A percentile compares a stretch with the other conserved stretches of the same genome.
Evolutionary conservation across 2,797 vertebrate genomes (phyloP).

Genomic region (Acridotheres tristis): DNA sequence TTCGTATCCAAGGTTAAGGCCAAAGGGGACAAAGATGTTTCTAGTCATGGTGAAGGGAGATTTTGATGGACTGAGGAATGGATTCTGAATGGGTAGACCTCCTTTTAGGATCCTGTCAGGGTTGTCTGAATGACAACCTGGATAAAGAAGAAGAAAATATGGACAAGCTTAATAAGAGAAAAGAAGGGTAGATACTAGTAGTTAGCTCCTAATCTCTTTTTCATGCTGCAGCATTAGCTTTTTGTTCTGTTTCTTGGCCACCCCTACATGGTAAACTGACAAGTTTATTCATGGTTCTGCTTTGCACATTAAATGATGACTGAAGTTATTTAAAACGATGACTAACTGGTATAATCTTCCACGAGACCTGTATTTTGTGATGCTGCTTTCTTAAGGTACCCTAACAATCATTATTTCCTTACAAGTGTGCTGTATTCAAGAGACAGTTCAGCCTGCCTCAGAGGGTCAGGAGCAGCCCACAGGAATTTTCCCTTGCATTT

Average conservation of each 20-base stretch:
- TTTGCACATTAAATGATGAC: neutral
- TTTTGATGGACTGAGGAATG: neutral
- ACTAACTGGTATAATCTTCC: neutral
- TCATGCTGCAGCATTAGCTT: neutral
- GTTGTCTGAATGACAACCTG: neutral
- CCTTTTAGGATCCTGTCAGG: neutral
- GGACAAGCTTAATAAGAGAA: neutral
- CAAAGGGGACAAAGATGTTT: neutral
- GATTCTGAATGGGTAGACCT: neutral
- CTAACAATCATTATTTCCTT: neutral
- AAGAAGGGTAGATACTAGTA: neutral
- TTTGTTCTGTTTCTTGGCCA: neutral
- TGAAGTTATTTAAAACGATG: neutral
- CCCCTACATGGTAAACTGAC: neutral
- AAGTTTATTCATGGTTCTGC: neutral
- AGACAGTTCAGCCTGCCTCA: neutral
- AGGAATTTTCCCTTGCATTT: neutral
- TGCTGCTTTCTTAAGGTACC: neutral
- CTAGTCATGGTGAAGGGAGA: neutral
- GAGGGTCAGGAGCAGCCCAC: neutral
- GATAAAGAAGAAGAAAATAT: neutral
- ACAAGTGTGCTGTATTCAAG: neutral
- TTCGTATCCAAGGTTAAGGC: neutral
- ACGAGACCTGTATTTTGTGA: neutral
- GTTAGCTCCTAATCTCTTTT: neutral